phyloP scores from a whole-genome alignment of 2,888 invertebrate genomes.

The Exephanes ischioxanthus region DNA sequence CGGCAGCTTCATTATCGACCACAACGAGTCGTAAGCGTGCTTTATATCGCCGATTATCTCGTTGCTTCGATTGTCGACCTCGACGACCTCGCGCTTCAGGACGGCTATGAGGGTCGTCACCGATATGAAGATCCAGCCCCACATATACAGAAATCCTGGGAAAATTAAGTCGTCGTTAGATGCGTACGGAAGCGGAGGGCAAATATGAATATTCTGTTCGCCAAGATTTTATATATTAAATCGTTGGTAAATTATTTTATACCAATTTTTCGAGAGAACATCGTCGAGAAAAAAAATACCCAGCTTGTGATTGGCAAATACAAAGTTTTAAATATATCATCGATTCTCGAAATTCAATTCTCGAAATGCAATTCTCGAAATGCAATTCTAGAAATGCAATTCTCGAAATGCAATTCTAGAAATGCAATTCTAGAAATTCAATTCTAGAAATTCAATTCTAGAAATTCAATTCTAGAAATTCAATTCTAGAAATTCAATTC shows the following conservation, averaged over 20 bases:
- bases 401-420: too few relatives aligned
- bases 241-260: background rate
- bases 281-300: background rate
- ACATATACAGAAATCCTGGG: slow-evolving; percentile 95
- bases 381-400: too few relatives aligned
- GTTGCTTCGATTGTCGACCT: slow-evolving; percentile 82
- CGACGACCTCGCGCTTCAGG: slow-evolving; percentile 92
- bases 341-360: too few relatives aligned
- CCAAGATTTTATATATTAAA: background rate
- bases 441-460: too few relatives aligned
- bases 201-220: too few relatives aligned
- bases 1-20: slow-evolving; percentile 93
- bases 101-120: slow-evolving; percentile 96
- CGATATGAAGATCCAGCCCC: slow-evolving; percentile 96
- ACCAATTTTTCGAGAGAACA: too few relatives aligned
- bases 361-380: too few relatives aligned
- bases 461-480: too few relatives aligned
- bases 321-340: too few relatives aligned
- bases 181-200: slow-evolving; percentile 14
- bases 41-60: slow-evolving; percentile 86
- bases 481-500: too few relatives aligned
- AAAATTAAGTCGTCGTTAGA: slow-evolving; percentile 36
- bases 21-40: slow-evolving; percentile 93
- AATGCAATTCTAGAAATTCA: too few relatives aligned
- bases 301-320: background rate